A percentile compares a stretch with the other conserved stretches of the same genome.
phyloP scores from a whole-genome alignment of 2,797 vertebrate species.

The Leptatherina wallacei region DNA sequence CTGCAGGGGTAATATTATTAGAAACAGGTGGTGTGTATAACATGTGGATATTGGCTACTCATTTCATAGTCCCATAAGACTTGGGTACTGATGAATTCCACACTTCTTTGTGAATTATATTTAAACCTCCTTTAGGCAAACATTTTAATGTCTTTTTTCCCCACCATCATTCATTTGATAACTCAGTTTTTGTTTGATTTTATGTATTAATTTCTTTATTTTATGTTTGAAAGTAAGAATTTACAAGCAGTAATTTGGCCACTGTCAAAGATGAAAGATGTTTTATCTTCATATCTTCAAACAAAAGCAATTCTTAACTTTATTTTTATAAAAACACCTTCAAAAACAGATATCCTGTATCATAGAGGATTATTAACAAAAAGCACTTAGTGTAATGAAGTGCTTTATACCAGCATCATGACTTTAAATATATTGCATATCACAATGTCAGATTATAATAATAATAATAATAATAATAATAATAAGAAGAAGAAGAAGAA shows the following conservation, averaged over 20 bases:
- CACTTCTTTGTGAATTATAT: constrained; percentile 67
- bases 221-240: background rate
- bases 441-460: too few relatives aligned
- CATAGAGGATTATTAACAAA: background rate
- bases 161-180: constrained; percentile 28
- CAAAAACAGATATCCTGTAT: background rate
- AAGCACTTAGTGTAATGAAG: too few relatives aligned
- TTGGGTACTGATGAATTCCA: constrained; percentile 60
- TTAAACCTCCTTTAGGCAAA: constrained; percentile 51
- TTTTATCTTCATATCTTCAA: background rate
- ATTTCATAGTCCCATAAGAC: constrained; percentile 62
- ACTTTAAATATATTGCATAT: too few relatives aligned
- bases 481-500: too few relatives aligned
- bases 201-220: background rate
- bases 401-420: too few relatives aligned
- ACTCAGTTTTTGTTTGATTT: background rate
- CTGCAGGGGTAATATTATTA: constrained; percentile 76
- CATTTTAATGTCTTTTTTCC: constrained; percentile 20
- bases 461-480: too few relatives aligned
- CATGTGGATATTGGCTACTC: constrained; percentile 75
- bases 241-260: background rate
- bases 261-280: background rate
- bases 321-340: background rate
- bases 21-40: constrained; percentile 78
- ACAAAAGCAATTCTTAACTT: background rate